phyloP scores from a whole-genome alignment of 1,140 invertebrate genomes.

The Caenorhabditis briggsae region DNA sequence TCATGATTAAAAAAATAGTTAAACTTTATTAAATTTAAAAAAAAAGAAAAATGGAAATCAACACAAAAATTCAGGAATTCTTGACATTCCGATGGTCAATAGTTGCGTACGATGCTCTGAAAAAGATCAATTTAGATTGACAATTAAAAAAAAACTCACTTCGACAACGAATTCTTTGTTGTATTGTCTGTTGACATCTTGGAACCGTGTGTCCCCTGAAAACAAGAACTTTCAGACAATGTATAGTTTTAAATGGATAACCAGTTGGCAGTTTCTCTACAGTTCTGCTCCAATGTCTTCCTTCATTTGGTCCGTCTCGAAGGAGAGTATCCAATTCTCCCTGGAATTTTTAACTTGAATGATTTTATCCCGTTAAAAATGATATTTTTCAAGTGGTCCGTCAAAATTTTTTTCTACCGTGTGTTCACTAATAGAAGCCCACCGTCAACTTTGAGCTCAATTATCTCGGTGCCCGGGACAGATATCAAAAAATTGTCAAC shows the following conservation, averaged over 20 bases:
- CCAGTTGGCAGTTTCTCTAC: slow-evolving; percentile 52
- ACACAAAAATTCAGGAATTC: neutral
- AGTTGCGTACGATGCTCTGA: slow-evolving; percentile 66
- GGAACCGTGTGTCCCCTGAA: slow-evolving; percentile 62
- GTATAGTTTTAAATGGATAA: neutral
- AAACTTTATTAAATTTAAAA: neutral
- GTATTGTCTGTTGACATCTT: slow-evolving; percentile 66
- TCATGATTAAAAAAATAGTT: neutral
- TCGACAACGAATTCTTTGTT: slow-evolving; percentile 63
- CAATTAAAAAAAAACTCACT: slow-evolving; percentile 39
- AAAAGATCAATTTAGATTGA: slow-evolving; percentile 19
- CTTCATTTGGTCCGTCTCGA: slow-evolving; percentile 62
- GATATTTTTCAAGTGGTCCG: too few species aligned
- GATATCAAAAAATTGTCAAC: too few species aligned
- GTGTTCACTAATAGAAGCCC: too few species aligned
- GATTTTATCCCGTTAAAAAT: too few species aligned
- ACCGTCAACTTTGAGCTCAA: too few species aligned
- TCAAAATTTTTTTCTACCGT: too few species aligned
- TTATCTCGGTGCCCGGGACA: too few species aligned
- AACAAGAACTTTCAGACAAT: neutral
- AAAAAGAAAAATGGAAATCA: neutral
- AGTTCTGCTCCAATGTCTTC: slow-evolving; percentile 62
- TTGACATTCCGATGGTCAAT: slow-evolving; percentile 27
- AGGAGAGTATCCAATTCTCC: slow-evolving; percentile 62
- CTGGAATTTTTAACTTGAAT: slow-evolving; percentile 31